Evolutionary conservation across 1,140 invertebrate genomes (phyloP).

Genomic region (Metaphire vulgaris): DNA sequence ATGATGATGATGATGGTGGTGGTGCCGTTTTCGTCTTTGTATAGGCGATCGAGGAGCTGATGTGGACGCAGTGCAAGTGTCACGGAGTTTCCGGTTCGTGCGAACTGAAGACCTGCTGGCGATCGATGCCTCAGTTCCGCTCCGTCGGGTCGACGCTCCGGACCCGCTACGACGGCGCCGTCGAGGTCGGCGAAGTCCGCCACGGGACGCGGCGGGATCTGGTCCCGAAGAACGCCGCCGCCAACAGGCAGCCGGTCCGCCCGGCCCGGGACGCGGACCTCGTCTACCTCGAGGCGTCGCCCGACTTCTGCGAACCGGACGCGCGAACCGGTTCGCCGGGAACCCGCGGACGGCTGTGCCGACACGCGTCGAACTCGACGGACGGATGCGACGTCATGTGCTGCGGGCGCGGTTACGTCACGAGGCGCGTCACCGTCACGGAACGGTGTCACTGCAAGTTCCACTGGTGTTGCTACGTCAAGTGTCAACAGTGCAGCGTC

Average conservation of each 20-base stretch:
- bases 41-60: background rate
- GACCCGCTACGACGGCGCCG: background rate
- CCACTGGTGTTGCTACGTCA: conserved; percentile 55
- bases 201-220: conserved; percentile 32
- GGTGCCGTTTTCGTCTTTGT: background rate
- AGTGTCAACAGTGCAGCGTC: conserved; percentile 51
- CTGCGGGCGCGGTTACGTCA: conserved; percentile 55
- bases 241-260: conserved; percentile 47
- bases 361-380: conserved; percentile 50
- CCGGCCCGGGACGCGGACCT: conserved; percentile 59
- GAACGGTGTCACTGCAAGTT: conserved; percentile 61
- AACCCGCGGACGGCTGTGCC: conserved; percentile 51
- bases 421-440: conserved; percentile 59
- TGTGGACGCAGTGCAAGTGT: conserved; percentile 67
- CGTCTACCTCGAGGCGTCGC: conserved; percentile 82
- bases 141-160: background rate
- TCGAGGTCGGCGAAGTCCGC: background rate
- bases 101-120: conserved; percentile 90
- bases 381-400: conserved; percentile 57
- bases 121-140: conserved; percentile 36
- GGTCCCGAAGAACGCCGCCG: conserved; percentile 44
- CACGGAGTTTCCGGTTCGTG: conserved; percentile 93
- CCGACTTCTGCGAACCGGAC: conserved; percentile 86
- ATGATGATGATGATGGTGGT: no score
- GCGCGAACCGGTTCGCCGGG: conserved; percentile 51